Evolutionary conservation across 2,888 invertebrate species (phyloP), one percentile per base, ranked within the genome.

Genomic region (Cerceris rybyensis): DNA sequence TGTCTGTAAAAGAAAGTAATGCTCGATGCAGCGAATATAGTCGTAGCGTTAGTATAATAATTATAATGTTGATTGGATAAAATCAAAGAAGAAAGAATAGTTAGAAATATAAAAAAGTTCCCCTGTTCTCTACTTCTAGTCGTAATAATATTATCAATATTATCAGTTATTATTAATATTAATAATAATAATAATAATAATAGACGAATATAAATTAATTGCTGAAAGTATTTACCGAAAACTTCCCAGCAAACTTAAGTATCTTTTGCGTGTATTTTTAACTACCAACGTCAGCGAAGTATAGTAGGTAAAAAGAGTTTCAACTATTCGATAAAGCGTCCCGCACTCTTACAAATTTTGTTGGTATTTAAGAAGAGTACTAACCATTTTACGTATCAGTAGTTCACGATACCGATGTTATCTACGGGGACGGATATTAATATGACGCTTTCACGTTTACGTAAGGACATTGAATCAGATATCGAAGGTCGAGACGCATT

Each of bases 341-440:
- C 90, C 88, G 90, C 90, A 90, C 90, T 90, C 89, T 90, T 90
- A 88, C 86, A 90, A 86, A 82, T 89, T 85, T 85, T 78, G 70
- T 79, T 84, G 88, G 84, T 85, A 75, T 79, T 87, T 86, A 88
- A 88, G 87, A 84, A 87, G 89, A 88, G 89, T 88, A 88, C 88
- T 86, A 86, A 88, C 86, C 81, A 86, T 79, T 84, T 76, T 80
- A 72, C 78, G 75, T 74, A 75, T 86, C 78, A 68, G 77, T 81
- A 69, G 79, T 84, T 74, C 61, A 72, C 79, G 81, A 87, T 89
- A 89, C 88, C 89, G 89, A 90, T 75, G 76, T 77, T 78, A 70
- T 90, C 90, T 91, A 91, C 85, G 89, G 91, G 92, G 92, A 92
- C 92, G 92, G 92, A 92, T 92, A 90, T 89, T 89, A 90, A 90